Percentiles rank a stretch among this genome's conserved stretches.
Conservation (phyloP, 2,888 invertebrate genomes). For the Callinectes sapidus region DNA sequence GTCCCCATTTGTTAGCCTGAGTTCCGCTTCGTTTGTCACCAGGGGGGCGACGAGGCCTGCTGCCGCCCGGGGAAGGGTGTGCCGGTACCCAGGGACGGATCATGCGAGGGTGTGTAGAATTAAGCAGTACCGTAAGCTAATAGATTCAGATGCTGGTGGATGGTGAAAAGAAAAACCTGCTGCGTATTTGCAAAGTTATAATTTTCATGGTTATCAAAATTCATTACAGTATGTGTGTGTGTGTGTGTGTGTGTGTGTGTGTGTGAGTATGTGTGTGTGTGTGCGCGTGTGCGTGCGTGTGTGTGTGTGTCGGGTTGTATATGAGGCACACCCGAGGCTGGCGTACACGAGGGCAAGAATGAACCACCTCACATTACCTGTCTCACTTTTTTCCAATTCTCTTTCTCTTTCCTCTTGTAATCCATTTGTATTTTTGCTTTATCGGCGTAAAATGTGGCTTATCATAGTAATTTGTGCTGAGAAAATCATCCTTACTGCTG, state of each 20-base stretch:
- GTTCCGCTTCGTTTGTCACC: constrained; percentile 19
- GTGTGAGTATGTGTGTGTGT: neutral
- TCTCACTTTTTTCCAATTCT: neutral
- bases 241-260: neutral
- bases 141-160: neutral
- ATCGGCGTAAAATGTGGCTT: constrained; percentile 14
- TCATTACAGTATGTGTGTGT: neutral
- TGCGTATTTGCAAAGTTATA: neutral
- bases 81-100: neutral
- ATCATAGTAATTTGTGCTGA: constrained; percentile 2
- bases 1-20: neutral
- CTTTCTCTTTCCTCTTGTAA: neutral
- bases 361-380: neutral
- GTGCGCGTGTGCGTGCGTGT: neutral
- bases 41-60: constrained; percentile 12
- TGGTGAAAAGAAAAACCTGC: neutral
- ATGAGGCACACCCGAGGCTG: neutral
- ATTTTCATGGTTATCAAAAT: neutral
- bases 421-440: neutral
- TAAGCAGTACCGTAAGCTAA: neutral
- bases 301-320: neutral
- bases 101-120: neutral
- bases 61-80: neutral
- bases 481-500: neutral
- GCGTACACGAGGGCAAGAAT: neutral